phyloP scores from a whole-genome alignment of 2,113 vertebrate genomes.

The Plecturocebus donacophilus region DNA sequence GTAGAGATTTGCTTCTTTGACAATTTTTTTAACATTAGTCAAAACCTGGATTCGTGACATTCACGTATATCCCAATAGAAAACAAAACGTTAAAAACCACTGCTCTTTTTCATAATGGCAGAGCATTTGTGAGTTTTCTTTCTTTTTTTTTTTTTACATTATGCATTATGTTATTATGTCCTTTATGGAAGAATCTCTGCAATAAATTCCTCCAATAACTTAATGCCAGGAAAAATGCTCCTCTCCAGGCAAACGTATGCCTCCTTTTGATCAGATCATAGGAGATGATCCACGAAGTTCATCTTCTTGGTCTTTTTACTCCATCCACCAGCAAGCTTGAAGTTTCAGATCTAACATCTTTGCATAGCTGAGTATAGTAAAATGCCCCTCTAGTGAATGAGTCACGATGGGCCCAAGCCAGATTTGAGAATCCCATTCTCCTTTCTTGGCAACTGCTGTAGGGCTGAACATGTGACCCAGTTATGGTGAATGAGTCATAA shows the following conservation, averaged over 20 bases:
- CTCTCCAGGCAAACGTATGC: not conserved
- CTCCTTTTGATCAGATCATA: not conserved
- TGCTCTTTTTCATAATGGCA: not conserved
- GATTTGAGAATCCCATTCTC: not conserved
- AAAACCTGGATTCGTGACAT: conserved; percentile 11
- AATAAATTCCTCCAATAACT: not conserved
- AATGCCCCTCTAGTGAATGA: not conserved
- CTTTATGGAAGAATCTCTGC: not conserved
- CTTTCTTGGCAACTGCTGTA: not conserved
- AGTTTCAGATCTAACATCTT: not conserved
- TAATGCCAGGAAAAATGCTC: not conserved
- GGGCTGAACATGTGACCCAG: not conserved
- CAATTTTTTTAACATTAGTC: conserved; percentile 46
- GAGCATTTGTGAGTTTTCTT: not conserved
- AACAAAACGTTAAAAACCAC: not conserved
- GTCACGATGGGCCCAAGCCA: not conserved
- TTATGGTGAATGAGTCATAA: not conserved
- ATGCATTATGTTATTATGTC: not conserved
- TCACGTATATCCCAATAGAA: not conserved
- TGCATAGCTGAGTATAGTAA: not conserved
- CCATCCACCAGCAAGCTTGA: not conserved
- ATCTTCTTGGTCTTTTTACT: not conserved
- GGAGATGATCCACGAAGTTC: not conserved
- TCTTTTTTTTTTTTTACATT: not conserved
- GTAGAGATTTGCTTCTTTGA: conserved; percentile 45